Base-by-base conservation (phyloP, 2,888 invertebrate genomes). In the Coelogynopora nodosa region DNA sequence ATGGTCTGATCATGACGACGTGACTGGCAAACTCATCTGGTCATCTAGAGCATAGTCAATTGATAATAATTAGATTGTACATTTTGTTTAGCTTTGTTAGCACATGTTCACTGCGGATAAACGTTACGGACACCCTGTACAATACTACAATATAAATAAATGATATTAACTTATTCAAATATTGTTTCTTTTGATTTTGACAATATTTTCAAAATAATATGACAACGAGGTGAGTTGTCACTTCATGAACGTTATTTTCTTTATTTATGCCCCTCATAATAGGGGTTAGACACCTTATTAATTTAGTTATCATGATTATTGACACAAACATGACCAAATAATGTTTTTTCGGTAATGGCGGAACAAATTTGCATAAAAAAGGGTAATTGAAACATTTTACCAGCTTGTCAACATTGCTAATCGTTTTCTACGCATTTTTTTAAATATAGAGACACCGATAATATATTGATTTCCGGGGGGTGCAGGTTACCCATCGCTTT, bases 1-100 rank as follows among this genome's bases (percentile, higher is more conserved):
- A 88, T 5, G 88, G 86, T 0, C 86, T 87, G 18, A 87, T 88
- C 67, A 88, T n/a, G 18, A 87, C 87, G 23, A 88, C 87, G 86
- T 88, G 88, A 23, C 83, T 67, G n/a, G 2, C 87, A 85, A 86
- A 88, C 31, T 26, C n/a, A 5, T 86, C 86, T 26, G 88, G 87
- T 10, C 30, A 27, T 13, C 85, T n/a, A n/a, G n/a, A n/a, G n/a
- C n/a, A n/a, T n/a, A n/a, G n/a, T n/a, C n/a, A n/a, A n/a, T n/a
- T n/a, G n/a, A n/a, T n/a, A n/a, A n/a, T n/a, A n/a, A n/a, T n/a
- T n/a, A n/a, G n/a, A n/a, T n/a, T n/a, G n/a, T n/a, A n/a, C n/a
- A n/a, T n/a, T n/a, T n/a, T n/a, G n/a, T n/a, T n/a, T n/a, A n/a
- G n/a, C n/a, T n/a, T n/a, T n/a, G n/a, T n/a, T n/a, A n/a, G n/a